Conservation (phyloP, 1,140 invertebrate species). For the Psix sp. region DNA sequence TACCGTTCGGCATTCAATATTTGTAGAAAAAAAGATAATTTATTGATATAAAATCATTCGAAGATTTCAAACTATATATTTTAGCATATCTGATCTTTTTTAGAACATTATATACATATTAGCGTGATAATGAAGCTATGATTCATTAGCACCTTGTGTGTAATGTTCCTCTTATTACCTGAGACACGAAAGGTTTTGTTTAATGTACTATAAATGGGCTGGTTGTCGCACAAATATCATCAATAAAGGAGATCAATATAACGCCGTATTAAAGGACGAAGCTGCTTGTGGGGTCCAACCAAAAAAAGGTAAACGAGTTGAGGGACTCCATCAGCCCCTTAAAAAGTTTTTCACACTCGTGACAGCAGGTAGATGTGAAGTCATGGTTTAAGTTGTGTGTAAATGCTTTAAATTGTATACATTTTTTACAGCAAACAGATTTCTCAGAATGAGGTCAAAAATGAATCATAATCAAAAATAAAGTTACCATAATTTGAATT, state of each 20-base stretch:
- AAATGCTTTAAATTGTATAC: conserved; percentile 39
- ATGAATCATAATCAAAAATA: too few species aligned
- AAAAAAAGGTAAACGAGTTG: conserved; percentile 37
- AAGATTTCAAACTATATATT: too few species aligned
- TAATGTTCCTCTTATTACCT: conserved; percentile 37
- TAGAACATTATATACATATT: too few species aligned
- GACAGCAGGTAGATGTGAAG: conserved; percentile 51
- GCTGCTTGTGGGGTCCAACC: conserved; percentile 42
- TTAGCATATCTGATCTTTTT: too few species aligned
- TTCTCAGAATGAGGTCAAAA: conserved; percentile 34
- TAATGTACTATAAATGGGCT: conserved; percentile 48
- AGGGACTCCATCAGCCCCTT: conserved; percentile 30
- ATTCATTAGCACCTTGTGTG: neutral
- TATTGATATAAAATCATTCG: too few species aligned
- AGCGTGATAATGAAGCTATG: too few species aligned
- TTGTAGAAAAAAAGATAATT: too few species aligned
- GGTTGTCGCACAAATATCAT: conserved; percentile 54
- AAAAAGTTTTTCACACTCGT: conserved; percentile 49
- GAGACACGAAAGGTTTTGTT: conserved; percentile 37
- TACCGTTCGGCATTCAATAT: too few species aligned
- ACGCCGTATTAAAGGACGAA: conserved; percentile 48
- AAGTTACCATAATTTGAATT: too few species aligned
- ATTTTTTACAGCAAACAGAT: conserved; percentile 6
- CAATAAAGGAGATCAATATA: conserved; percentile 60
- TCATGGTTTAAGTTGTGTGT: conserved; percentile 52